Percentiles rank a stretch among this genome's conserved stretches.
Conservation (phyloP, 2,113 vertebrate genomes). For the Spheniscus mendiculus region DNA sequence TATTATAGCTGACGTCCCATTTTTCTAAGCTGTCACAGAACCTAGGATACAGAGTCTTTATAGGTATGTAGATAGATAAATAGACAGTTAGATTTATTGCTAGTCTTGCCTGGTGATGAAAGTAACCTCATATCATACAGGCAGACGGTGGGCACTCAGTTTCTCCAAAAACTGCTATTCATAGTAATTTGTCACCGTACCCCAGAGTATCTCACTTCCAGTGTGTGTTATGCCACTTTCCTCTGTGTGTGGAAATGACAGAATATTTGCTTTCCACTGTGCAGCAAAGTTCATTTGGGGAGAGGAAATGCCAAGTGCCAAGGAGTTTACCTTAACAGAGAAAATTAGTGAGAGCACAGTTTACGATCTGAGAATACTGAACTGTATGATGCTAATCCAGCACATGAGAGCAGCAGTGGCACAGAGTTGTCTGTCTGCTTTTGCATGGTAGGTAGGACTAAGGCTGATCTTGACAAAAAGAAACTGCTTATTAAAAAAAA, state of each 20-base stretch:
- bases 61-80: neutral
- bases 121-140: neutral
- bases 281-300: neutral
- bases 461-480: neutral
- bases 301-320: neutral
- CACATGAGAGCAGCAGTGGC: neutral
- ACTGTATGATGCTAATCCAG: neutral
- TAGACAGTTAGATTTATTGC: neutral
- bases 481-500: neutral
- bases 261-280: neutral
- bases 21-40: neutral
- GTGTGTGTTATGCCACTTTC: neutral
- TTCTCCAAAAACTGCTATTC: neutral
- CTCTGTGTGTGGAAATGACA: neutral
- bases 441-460: rapidly evolving
- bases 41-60: neutral
- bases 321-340: neutral
- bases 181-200: neutral
- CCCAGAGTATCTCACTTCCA: neutral
- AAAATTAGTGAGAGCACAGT: neutral
- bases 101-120: neutral
- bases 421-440: neutral
- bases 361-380: neutral
- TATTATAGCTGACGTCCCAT: neutral
- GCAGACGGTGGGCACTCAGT: neutral